Evolutionary conservation across 2,888 invertebrate species (phyloP).

Genomic region (Nephrotoma appendiculata): DNA sequence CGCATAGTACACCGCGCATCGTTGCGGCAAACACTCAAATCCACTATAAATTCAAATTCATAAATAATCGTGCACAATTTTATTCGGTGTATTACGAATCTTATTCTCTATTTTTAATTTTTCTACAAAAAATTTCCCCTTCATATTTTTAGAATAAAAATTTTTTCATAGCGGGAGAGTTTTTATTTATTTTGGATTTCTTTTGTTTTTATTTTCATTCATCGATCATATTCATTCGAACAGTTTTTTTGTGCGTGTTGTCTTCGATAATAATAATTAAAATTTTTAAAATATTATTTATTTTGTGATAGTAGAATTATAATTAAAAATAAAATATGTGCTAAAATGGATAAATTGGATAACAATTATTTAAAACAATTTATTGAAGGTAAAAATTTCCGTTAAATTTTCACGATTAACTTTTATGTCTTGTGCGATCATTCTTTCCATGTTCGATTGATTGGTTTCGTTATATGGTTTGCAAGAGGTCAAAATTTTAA

Average conservation of each 20-base stretch:
- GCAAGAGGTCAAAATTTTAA: not conserved
- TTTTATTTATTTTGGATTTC: not conserved
- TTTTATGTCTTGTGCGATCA: not conserved
- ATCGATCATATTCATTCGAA: not conserved
- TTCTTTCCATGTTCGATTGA: not conserved
- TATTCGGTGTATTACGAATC: not conserved
- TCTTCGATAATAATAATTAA: not conserved
- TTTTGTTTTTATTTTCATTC: not conserved
- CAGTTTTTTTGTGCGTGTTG: not conserved
- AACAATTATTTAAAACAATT: not conserved
- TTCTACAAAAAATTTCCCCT: not conserved
- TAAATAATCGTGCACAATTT: not conserved
- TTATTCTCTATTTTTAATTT: not conserved
- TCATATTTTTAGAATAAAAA: not conserved
- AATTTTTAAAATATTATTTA: not conserved
- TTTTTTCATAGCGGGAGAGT: not conserved
- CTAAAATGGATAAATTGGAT: not conserved
- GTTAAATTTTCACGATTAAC: not conserved
- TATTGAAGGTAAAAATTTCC: not conserved
- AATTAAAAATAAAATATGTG: not conserved
- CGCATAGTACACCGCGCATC: not conserved
- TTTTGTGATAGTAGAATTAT: not conserved
- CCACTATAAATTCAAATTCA: not conserved
- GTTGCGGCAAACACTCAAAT: not conserved
- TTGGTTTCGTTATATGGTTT: not conserved